These are phyloP conservation scores for Monoplex corrugatus DNA, from an alignment of 2,888 invertebrate genomes.

Conservation along the genomic window DNA sequence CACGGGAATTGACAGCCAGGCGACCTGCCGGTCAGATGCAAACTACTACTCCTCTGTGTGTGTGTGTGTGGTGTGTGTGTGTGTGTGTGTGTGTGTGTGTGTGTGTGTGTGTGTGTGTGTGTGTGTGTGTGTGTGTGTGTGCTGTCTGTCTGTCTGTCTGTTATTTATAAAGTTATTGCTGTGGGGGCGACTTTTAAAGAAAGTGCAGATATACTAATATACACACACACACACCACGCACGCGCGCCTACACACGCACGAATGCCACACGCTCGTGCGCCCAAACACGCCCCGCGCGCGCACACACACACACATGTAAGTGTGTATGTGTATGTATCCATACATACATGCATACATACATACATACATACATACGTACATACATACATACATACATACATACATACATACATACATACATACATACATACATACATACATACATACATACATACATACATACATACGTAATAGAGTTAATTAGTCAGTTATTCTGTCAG, in stretches of 20 bases:
- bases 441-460: slow-evolving; percentile 29
- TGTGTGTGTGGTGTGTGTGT: not conserved
- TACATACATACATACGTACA: slow-evolving; percentile 18
- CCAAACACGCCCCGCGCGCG: too few relatives aligned
- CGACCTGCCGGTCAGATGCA: too few relatives aligned
- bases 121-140: not conserved
- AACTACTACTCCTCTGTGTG: too few relatives aligned
- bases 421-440: slow-evolving; percentile 28
- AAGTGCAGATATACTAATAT: not conserved
- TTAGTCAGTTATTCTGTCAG: not conserved
- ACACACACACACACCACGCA: not conserved
- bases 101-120: not conserved
- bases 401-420: slow-evolving; percentile 31
- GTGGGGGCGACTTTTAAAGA: not conserved
- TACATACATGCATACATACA: not conserved
- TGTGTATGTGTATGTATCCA: not conserved
- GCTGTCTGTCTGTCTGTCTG: too few relatives aligned
- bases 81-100: not conserved
- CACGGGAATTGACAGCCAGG: too few relatives aligned
- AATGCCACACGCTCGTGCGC: too few relatives aligned
- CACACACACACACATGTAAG: too few relatives aligned
- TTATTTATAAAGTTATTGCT: too few relatives aligned
- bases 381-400: slow-evolving; percentile 23
- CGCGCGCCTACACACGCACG: too few relatives aligned
- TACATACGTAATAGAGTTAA: not conserved